These are phyloP conservation scores for Lysandra bellargus DNA, from an alignment of 2,888 invertebrate species.

Conservation along the genomic window DNA sequence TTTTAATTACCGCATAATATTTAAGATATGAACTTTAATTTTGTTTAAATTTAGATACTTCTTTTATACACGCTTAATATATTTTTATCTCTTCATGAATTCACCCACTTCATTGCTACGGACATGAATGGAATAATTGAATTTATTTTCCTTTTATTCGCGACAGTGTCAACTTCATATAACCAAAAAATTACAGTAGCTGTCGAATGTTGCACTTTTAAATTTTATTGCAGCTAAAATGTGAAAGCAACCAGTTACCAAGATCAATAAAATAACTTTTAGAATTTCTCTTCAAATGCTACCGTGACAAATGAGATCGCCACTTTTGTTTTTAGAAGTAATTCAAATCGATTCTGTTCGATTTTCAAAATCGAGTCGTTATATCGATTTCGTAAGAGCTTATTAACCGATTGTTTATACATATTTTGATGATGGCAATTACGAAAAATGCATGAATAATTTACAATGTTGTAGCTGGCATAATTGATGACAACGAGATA, in stretches of 20 bases:
- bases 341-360: neutral
- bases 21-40: neutral
- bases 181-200: neutral
- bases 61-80: neutral
- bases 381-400: neutral
- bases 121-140: neutral
- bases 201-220: neutral
- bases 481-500: slow-evolving; percentile 28
- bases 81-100: neutral
- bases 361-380: neutral
- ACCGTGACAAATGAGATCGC: neutral
- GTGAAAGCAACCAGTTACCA: neutral
- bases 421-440: slow-evolving; percentile 15
- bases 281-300: neutral
- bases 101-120: neutral
- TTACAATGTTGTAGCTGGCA: slow-evolving; percentile 25
- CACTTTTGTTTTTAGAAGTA: neutral
- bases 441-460: slow-evolving; percentile 21
- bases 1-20: neutral
- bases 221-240: neutral
- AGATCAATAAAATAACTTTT: neutral
- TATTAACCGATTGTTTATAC: slow-evolving; percentile 5
- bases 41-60: neutral
- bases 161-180: neutral
- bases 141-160: neutral